These are phyloP conservation scores for Sturnus vulgaris DNA, from an alignment of 2,113 vertebrate species.

Conservation along the genomic window DNA sequence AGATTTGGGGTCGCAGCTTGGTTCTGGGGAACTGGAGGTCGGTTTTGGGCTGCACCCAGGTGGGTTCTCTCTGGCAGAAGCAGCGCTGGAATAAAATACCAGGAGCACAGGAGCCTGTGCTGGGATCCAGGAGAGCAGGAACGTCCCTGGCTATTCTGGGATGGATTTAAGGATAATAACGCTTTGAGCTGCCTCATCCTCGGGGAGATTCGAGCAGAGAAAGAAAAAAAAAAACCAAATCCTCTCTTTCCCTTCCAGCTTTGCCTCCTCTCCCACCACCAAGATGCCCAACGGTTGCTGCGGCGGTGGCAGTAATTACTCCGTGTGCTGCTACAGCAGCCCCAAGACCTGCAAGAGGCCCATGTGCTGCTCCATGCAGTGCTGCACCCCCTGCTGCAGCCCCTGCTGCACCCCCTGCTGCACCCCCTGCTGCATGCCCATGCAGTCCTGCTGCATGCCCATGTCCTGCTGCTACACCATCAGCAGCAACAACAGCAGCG, in stretches of 20 bases:
- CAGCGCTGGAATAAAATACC: not conserved
- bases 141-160: not conserved
- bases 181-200: not conserved
- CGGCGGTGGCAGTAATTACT: not conserved
- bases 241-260: not conserved
- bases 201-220: not conserved
- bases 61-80: not conserved
- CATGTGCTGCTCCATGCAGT: not conserved
- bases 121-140: not conserved
- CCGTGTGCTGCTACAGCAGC: not conserved
- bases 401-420: not conserved
- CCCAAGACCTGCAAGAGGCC: not conserved
- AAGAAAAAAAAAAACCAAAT: not conserved
- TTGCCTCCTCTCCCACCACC: not conserved
- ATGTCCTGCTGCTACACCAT: not conserved
- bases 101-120: fast-evolving
- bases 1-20: not conserved
- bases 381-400: not conserved
- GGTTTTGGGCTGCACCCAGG: not conserved
- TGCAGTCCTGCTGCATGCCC: conserved; percentile 23
- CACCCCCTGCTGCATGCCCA: not conserved
- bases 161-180: not conserved
- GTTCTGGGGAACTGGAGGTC: not conserved
- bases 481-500: not conserved
- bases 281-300: not conserved